These are phyloP conservation scores for Halictus quadricinctus DNA, from an alignment of 2,888 invertebrate genomes.

Conservation along the genomic window DNA sequence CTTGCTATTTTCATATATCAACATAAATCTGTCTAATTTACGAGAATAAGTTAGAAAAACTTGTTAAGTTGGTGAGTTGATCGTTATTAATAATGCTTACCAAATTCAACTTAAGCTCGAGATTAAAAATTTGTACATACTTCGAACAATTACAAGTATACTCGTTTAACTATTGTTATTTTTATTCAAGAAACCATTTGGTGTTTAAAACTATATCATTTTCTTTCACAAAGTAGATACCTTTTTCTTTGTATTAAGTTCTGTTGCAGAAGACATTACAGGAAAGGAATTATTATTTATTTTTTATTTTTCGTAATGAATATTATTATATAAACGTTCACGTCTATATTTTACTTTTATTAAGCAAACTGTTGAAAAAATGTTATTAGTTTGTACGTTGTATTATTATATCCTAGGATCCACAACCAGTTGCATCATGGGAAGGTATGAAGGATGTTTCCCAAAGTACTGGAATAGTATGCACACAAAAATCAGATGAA, in stretches of 20 bases:
- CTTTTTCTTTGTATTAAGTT: background rate
- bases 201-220: background rate
- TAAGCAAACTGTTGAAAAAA: background rate
- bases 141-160: too few species aligned
- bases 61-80: background rate
- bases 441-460: background rate
- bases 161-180: too few species aligned
- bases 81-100: background rate
- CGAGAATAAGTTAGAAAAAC: background rate
- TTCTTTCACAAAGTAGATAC: background rate
- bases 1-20: too few species aligned
- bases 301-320: too few species aligned
- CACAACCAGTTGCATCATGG: background rate
- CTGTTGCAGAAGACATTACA: too few species aligned
- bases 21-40: background rate
- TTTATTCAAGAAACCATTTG: too few species aligned
- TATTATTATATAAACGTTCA: background rate
- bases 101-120: too few species aligned
- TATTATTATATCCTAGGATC: background rate
- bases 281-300: too few species aligned
- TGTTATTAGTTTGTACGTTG: background rate
- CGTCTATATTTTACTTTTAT: background rate
- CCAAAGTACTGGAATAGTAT: too few species aligned
- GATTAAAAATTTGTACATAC: too few species aligned
- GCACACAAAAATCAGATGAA: too few species aligned